A percentile compares a stretch with the other conserved stretches of the same genome.
Evolutionary conservation across 92 coral and sea anemone genomes (phyloP).

Genomic region (Anthopleura xanthogrammica): DNA sequence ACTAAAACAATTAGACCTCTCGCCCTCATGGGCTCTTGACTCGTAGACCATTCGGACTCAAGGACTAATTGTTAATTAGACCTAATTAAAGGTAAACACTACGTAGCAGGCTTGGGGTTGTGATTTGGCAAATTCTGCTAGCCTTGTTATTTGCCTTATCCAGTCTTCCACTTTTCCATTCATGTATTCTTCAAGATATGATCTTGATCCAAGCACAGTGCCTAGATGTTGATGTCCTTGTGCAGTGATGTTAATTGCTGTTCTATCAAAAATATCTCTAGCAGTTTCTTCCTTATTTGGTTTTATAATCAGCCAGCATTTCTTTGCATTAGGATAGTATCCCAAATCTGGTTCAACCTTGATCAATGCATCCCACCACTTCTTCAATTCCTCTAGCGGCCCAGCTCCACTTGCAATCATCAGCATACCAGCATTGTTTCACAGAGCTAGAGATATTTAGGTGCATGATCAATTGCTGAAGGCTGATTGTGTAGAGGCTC

Average conservation of each 20-base stretch:
- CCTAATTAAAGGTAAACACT: neutral
- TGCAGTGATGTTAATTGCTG: slow-evolving; percentile 20
- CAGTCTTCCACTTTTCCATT: slow-evolving; percentile 24
- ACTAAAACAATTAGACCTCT: too few relatives aligned
- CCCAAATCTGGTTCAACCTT: slow-evolving; percentile 13
- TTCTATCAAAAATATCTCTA: slow-evolving; percentile 8
- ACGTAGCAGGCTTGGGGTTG: slow-evolving; percentile 3
- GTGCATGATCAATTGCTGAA: slow-evolving; percentile 18
- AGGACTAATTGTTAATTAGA: too few relatives aligned
- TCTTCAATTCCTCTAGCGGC: neutral
- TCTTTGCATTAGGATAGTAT: slow-evolving; percentile 11
- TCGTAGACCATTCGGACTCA: too few relatives aligned
- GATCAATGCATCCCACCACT: slow-evolving; percentile 23
- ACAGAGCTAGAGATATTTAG: neutral
- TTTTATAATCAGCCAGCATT: neutral
- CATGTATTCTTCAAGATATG: slow-evolving; percentile 33
- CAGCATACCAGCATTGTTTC: slow-evolving; percentile 37
- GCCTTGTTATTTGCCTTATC: slow-evolving; percentile 11
- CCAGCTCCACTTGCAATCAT: slow-evolving; percentile 27
- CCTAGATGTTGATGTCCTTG: slow-evolving; percentile 38
- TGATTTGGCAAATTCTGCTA: slow-evolving; percentile 25
- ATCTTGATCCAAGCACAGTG: slow-evolving; percentile 35
- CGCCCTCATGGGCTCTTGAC: too few relatives aligned
- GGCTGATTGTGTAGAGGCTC: slow-evolving; percentile 30
- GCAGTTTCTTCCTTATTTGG: slow-evolving; percentile 20